Evolutionary conservation across 92 coral and sea anemone genomes (phyloP), one percentile per base, ranked within the genome.

Genomic region (Plumapathes pennacea): DNA sequence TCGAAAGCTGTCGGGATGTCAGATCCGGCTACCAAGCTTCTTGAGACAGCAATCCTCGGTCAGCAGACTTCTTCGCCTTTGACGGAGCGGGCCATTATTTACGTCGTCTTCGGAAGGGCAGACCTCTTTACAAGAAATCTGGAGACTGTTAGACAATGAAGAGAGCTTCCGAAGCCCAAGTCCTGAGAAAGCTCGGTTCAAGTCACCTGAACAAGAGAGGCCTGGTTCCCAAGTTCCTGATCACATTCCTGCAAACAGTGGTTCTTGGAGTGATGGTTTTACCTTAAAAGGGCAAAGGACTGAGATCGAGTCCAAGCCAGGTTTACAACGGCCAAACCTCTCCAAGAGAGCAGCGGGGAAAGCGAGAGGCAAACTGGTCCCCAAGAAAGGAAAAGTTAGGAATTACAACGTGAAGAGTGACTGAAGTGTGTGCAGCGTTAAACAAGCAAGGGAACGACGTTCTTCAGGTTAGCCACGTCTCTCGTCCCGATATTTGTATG

Each of bases 91-190:
- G 43, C 54, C 84, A 15, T 51, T 82, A 25, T 81, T 87, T 45
- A 87, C 98, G 10, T 92, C 95, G 10, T 92, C 98, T 18, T 92
- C 98, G 5, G 98, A 92, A 59, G 96, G 90, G 15, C 97, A 85
- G 13, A 71, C 92, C 4, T 92, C 98, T 24, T 53, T 92, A n/a
- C 89, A 88, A 38, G 98, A 92, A 45, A 78, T 92, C 66, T 92
- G 98, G 98, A 88, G 71, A 77, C 89, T 92, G 30, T 80, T 92
- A 14, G 98, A 92, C 19, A 89, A 89, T 40, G 98, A 88, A 32
- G 96, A 87, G 62, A 87, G 90, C 44, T 87, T 87, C 48, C 71
- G 71, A 15, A 87, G 86, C 51, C 60, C 80, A 11, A 82, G 84
- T 49, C 98, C 98, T 2, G 81, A 77, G 3, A 47, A 34, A 44